Evolutionary conservation across 2,888 invertebrate species (phyloP), one percentile per base, ranked within the genome.

Genomic region (Xestia rhomboidea): DNA sequence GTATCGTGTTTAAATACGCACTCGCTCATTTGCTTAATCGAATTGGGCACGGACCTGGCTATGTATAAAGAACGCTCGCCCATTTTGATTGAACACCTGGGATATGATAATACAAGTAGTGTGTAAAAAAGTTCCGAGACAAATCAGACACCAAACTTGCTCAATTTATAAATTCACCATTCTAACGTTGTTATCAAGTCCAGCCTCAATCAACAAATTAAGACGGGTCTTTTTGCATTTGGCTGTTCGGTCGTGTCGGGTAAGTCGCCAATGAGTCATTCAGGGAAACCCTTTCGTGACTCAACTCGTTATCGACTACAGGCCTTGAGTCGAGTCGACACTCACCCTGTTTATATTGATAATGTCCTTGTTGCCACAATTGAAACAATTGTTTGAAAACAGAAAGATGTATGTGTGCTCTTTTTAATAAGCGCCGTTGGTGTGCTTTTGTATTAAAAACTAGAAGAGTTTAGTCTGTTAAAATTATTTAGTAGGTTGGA

Each of bases 211-310:
- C 41, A 62, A 63, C 41, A 62, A 74, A 67, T 51, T n/a, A 76
- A 72, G 73, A 68, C 54, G 41, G 41, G 24, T 60, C 18, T 77
- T 68, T 79, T 73, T 68, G 69, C 64, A 75, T 71, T 80, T 77
- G 49, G 87, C 84, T 84, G 79, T 83, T 82, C 49, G 46, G 68
- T 73, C 63, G 73, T 71, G 86, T 86, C 86, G 83, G 68, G 80
- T 88, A 84, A 84, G 83, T 83, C 73, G 85, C 79, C 83, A 90
- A 91, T 95, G 95, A 96, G 91, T 95, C 96, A 95, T 90, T 90
- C 88, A 94, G 96, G 96, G 95, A 96, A 96, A 95, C 96, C 96
- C 96, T 96, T 95, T 90, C 96, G 95, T 96, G 96, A 96, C 94
- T 95, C 95, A 94, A 93, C 92, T 93, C 92, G 92, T 94, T 95